Evolutionary conservation across 2,797 vertebrate species (phyloP), one percentile per base, ranked within the genome.

Genomic region (Steatocranus sp.): DNA sequence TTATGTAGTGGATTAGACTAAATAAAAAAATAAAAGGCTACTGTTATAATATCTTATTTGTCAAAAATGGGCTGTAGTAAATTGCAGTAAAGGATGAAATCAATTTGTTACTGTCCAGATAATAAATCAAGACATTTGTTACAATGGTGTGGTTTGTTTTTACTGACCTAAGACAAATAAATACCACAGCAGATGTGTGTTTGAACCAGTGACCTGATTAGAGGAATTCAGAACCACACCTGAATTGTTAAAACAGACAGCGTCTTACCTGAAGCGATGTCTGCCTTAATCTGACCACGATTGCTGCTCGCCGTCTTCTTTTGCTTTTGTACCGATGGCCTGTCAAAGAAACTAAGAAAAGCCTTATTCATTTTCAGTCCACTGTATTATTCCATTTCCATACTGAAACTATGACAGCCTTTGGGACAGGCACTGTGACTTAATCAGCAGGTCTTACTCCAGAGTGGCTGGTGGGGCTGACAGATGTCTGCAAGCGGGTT

Each of bases 1-100:
- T 92, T 83, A 93, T 93, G 90, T 80, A 90, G 84, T 43, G 81
- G 75, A 76, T 89, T 83, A 74, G 58, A 82, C 41, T 77, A 77
- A 83, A 85, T 81, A 75, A 90, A 91, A 83, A 89, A 87, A 38
- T 58, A 66, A 86, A 87, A 85, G 43, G 84, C 82, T 93, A 87
- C 25, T 36, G 82, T 93, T 92, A 89, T 85, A 63, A 49, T 81
- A 83, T 86, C 63, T 75, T 56, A 76, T 85, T 56, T 78, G 51
- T 68, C 61, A 51, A 77, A 83, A 83, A 75, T 17, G 51, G 18
- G n/a, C 58, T 61, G 54, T 76, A 75, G 76, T 87, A 66, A 89
- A 79, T 56, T 84, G 46, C 30, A 41, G 36, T 41, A 68, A 87
- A 30, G 49, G 43, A 82, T 66, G 32, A 86, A 78, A 80, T 50